These are phyloP conservation scores for Malurus alboscapulatus DNA, from an alignment of 2,113 vertebrate genomes.

Conservation along the genomic window DNA sequence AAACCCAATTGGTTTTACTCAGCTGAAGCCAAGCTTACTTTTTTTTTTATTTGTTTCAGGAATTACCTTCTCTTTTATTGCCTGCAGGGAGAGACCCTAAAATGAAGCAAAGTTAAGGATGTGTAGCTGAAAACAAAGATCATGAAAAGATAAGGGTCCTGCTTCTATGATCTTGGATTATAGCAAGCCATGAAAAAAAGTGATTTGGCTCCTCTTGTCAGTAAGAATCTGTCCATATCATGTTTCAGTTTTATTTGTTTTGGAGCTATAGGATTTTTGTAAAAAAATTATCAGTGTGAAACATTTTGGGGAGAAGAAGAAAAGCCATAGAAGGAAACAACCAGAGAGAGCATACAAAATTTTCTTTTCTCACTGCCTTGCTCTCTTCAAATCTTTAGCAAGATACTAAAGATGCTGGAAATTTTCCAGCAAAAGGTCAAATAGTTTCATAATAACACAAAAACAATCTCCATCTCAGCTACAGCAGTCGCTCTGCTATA, in stretches of 20 bases:
- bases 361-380: background rate
- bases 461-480: background rate
- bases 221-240: background rate
- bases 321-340: background rate
- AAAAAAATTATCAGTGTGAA: background rate
- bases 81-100: constrained; percentile 22
- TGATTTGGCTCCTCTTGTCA: background rate
- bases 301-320: background rate
- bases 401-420: background rate
- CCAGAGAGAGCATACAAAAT: background rate
- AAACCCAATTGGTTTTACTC: constrained; percentile 67
- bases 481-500: constrained; percentile 41
- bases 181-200: background rate
- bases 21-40: constrained; percentile 62
- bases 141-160: constrained; percentile 17
- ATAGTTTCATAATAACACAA: background rate
- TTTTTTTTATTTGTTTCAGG: constrained; percentile 39
- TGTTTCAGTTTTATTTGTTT: constrained; percentile 7
- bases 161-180: constrained; percentile 25
- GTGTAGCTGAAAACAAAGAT: constrained; percentile 43
- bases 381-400: background rate
- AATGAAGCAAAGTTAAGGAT: constrained; percentile 38
- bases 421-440: background rate
- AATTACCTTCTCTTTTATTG: constrained; percentile 71
- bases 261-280: background rate